Conservation (phyloP, 2,888 invertebrate genomes). For the Eucera pruinosa region DNA sequence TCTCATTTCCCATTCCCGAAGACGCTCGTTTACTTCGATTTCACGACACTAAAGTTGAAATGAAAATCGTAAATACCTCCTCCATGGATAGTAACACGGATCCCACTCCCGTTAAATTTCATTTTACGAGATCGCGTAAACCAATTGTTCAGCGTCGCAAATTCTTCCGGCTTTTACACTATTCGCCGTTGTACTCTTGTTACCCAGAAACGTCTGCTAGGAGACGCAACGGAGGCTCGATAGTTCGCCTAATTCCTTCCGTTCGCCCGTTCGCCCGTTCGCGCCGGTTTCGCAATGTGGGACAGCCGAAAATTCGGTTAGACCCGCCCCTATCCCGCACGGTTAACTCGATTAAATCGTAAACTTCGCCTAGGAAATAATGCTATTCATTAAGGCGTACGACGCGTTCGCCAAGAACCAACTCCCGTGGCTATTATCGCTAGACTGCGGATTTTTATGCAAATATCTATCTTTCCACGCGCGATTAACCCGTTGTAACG, state of each 20-base stretch:
- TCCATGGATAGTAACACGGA: neutral
- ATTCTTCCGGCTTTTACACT: too few species aligned
- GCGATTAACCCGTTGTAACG: too few species aligned
- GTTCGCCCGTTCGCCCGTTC: neutral
- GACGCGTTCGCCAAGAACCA: constrained; percentile 4
- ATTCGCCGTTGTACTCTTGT: too few species aligned
- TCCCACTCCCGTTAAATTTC: constrained; percentile 23
- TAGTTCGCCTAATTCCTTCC: constrained; percentile 32
- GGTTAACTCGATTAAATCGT: constrained; percentile 46
- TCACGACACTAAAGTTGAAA: constrained; percentile 18
- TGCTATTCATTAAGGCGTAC: constrained; percentile 30
- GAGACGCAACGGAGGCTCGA: neutral
- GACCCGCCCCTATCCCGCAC: constrained; percentile 30
- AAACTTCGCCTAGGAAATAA: constrained; percentile 48
- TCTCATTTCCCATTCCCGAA: neutral
- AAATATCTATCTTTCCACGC: too few species aligned
- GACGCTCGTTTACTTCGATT: constrained; percentile 1
- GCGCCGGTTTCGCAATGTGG: constrained; percentile 23
- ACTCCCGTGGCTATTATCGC: too few species aligned
- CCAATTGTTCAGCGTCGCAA: too few species aligned
- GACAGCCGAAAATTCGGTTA: constrained; percentile 58
- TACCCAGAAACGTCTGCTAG: neutral
- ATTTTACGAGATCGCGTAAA: constrained; percentile 29
- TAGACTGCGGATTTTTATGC: too few species aligned
- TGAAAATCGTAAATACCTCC: constrained; percentile 38